Conservation (phyloP, 2,113 vertebrate genomes). For the Macrotus californicus region DNA sequence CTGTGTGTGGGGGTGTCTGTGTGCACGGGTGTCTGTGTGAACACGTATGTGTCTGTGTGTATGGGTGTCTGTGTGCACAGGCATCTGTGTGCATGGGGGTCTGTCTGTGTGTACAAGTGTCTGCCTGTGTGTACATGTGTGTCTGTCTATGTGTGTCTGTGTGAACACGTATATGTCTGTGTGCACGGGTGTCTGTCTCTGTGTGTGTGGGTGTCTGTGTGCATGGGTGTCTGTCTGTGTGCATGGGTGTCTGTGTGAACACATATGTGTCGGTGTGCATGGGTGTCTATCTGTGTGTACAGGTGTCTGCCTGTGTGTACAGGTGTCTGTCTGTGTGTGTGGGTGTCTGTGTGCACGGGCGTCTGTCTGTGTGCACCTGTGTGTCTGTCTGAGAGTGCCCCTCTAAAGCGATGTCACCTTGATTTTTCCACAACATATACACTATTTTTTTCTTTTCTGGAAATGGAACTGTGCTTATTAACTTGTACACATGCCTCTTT, state of each 20-base stretch:
- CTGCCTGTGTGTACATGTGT: not conserved
- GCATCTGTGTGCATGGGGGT: too few relatives aligned
- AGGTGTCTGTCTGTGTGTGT: not conserved
- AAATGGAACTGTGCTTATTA: not conserved
- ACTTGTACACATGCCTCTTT: too few relatives aligned
- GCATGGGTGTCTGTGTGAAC: not conserved
- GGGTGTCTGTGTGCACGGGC: not conserved
- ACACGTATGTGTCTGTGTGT: too few relatives aligned
- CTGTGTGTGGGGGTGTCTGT: too few relatives aligned
- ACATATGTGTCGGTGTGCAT: not conserved
- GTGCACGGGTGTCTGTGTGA: not conserved
- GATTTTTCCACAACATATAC: not conserved
- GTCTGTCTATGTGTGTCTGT: rapidly evolving
- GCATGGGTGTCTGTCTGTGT: not conserved
- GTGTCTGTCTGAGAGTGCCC: rapidly evolving
- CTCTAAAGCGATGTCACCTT: rapidly evolving
- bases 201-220: not conserved
- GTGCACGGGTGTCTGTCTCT: not conserved
- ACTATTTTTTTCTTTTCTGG: not conserved
- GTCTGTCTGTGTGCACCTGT: too few relatives aligned
- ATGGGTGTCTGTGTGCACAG: not conserved
- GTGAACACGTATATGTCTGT: not conserved
- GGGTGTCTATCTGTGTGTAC: too few relatives aligned
- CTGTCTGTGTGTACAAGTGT: too few relatives aligned
- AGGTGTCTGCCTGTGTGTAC: rapidly evolving